Evolutionary conservation across 1,140 invertebrate genomes (phyloP), one percentile per base, ranked within the genome.

Genomic region (Pinna nobilis): DNA sequence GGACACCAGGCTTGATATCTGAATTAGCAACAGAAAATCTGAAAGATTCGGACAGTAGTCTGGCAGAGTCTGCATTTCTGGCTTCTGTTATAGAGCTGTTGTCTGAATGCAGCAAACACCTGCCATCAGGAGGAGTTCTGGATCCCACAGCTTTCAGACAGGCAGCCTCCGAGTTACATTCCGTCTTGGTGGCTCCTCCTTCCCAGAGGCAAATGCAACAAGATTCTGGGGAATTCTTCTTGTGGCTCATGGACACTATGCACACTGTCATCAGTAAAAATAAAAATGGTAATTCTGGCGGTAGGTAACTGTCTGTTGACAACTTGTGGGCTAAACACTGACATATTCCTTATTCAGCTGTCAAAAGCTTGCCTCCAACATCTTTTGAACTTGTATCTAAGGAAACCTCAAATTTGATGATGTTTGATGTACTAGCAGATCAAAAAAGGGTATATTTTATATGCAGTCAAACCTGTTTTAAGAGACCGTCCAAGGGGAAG

Each of bases 171-270:
- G 35, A 65, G 4, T 57, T 87, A 30, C 74, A 79, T 28, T 57
- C 67, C 30, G 49, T 61, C 15, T 68, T 87, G 6, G 77, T 88
- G 11, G 76, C 79, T 2, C 75, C 68, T 15, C 77, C 80, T 23
- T 76, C 71, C 18, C 51, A 81, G n/a, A 71, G 76, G 1, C 84
- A 88, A 68, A 25, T 35, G 5, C 87, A 88, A 74, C 87, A 88
- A 64, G 87, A 88, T 78, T 81, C 86, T 23, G 84, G 82, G 51
- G 87, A 88, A 70, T 88, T 88, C 66, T 82, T 87, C 25, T 86
- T 85, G 84, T 88, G 87, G 87, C 61, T 88, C 25, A 79, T 87
- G 60, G 79, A 82, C 49, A 76, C 73, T 7, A 55, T 87, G n/a
- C 86, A 88, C 66, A 74, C 60, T 33, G 75, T 82, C 11, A 77